Conservation (phyloP, 2,888 invertebrate genomes). For the Caradrina clavipalpis region DNA sequence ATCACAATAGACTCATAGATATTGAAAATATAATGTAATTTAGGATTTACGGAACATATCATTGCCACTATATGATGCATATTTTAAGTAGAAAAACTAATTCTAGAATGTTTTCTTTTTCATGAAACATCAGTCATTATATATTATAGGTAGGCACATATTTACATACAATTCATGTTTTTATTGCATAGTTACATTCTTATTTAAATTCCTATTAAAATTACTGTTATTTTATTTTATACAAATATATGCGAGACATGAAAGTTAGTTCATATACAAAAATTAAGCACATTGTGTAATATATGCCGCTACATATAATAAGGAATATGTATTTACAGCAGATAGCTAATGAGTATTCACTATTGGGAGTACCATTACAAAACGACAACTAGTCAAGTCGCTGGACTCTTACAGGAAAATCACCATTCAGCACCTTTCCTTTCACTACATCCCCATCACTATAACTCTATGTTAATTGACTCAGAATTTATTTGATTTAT, state of each 20-base stretch:
- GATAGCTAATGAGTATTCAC: slow-evolving; percentile 71
- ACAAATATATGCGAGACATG: slow-evolving; percentile 48
- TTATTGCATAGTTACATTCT: slow-evolving; percentile 50
- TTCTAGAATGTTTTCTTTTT: slow-evolving; percentile 50
- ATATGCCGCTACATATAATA: slow-evolving; percentile 46
- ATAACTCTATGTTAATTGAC: slow-evolving; percentile 79
- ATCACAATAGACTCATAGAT: slow-evolving; percentile 28
- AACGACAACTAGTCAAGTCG: slow-evolving; percentile 51
- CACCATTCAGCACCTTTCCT: slow-evolving; percentile 73
- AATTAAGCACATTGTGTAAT: slow-evolving; percentile 63
- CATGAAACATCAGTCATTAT: slow-evolving; percentile 65
- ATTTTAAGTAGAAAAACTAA: slow-evolving; percentile 65
- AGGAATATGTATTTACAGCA: slow-evolving; percentile 62
- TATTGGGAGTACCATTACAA: slow-evolving; percentile 59
- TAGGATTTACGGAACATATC: slow-evolving; percentile 25
- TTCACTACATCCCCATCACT: slow-evolving; percentile 45
- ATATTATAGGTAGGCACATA: slow-evolving; percentile 61
- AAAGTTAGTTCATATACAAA: slow-evolving; percentile 45
- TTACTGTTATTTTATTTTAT: slow-evolving; percentile 45
- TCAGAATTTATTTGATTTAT: slow-evolving; percentile 61
- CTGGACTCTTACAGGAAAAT: slow-evolving; percentile 61
- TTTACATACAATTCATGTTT: slow-evolving; percentile 59
- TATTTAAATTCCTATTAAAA: slow-evolving; percentile 29
- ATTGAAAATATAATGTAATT: slow-evolving; percentile 14
- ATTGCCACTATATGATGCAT: slow-evolving; percentile 33